Percentiles rank a stretch among this genome's conserved stretches.
Evolutionary conservation across 2,888 invertebrate genomes (phyloP).

Genomic region (Agrilus biguttatus): DNA sequence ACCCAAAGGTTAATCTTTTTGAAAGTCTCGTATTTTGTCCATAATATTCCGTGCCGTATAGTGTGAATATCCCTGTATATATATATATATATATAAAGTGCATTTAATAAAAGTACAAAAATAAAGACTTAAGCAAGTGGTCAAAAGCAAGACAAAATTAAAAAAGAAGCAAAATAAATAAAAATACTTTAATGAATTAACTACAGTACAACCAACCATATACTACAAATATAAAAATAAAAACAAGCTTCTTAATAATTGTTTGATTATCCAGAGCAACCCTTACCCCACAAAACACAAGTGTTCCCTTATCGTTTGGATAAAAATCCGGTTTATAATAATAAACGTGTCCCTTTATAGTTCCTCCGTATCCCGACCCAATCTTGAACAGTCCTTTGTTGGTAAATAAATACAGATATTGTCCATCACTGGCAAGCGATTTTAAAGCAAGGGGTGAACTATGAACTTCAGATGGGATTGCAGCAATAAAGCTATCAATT

Average conservation of each 20-base stretch:
- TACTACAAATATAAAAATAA: background rate
- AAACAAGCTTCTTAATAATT: constrained; percentile 1
- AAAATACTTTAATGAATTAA: constrained; percentile 2
- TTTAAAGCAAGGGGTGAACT: constrained; percentile 33
- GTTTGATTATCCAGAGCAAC: background rate
- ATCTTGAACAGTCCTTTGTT: constrained; percentile 79
- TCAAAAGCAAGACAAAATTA: background rate
- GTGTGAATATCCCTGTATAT: no score
- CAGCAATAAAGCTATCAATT: constrained; percentile 51
- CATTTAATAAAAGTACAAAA: background rate
- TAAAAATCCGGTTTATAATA: constrained; percentile 70
- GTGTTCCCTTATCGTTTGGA: constrained; percentile 68
- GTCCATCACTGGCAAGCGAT: constrained; percentile 79
- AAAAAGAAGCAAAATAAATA: background rate
- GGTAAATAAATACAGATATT: constrained; percentile 75
- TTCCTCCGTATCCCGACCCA: constrained; percentile 89
- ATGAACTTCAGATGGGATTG: constrained; percentile 34
- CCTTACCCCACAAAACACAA: constrained; percentile 73
- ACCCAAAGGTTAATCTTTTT: no score
- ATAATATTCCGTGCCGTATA: no score
- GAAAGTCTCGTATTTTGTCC: no score
- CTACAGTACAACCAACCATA: constrained; percentile 1
- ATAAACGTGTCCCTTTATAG: constrained; percentile 82
- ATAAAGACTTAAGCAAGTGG: background rate
- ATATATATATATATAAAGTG: no score